These are phyloP conservation scores for Euwallacea similis DNA, from an alignment of 1,140 invertebrate genomes.

Conservation along the genomic window DNA sequence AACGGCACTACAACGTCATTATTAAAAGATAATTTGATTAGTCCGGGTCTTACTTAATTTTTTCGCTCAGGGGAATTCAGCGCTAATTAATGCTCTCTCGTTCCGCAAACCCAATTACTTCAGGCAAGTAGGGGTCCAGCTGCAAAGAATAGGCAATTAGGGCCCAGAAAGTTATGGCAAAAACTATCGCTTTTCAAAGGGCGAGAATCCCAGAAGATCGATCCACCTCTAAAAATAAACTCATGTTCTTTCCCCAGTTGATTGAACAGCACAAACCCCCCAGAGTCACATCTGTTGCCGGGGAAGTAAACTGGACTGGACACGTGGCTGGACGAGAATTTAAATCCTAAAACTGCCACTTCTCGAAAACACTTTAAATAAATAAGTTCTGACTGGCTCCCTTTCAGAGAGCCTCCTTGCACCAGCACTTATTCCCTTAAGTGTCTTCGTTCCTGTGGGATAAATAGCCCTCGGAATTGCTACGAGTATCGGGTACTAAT, in stretches of 20 bases:
- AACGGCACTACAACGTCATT: not conserved
- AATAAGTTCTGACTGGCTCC: not conserved
- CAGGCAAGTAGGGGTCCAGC: slow-evolving; percentile 12
- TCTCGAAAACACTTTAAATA: not conserved
- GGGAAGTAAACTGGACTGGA: too few relatives aligned
- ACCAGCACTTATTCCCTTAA: slow-evolving; percentile 10
- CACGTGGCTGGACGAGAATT: too few relatives aligned
- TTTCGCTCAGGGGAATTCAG: slow-evolving; percentile 4
- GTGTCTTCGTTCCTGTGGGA: slow-evolving; percentile 13
- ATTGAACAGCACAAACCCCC: too few relatives aligned
- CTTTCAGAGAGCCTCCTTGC: slow-evolving; percentile 12
- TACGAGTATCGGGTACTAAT: slow-evolving; percentile 23
- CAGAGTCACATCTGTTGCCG: too few relatives aligned
- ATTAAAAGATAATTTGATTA: not conserved
- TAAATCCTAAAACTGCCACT: too few relatives aligned
- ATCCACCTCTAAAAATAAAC: too few relatives aligned
- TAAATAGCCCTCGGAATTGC: slow-evolving; percentile 14
- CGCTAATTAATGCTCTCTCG: slow-evolving; percentile 19
- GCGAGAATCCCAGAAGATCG: too few relatives aligned
- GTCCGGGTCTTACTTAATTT: not conserved
- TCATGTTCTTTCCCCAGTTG: too few relatives aligned
- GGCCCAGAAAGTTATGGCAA: slow-evolving; percentile 4
- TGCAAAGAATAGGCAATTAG: slow-evolving; percentile 6
- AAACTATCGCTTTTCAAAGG: not conserved
- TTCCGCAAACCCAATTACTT: slow-evolving; percentile 11